phyloP scores from a whole-genome alignment of 2,888 invertebrate genomes.

The Drosophila pullipes region DNA sequence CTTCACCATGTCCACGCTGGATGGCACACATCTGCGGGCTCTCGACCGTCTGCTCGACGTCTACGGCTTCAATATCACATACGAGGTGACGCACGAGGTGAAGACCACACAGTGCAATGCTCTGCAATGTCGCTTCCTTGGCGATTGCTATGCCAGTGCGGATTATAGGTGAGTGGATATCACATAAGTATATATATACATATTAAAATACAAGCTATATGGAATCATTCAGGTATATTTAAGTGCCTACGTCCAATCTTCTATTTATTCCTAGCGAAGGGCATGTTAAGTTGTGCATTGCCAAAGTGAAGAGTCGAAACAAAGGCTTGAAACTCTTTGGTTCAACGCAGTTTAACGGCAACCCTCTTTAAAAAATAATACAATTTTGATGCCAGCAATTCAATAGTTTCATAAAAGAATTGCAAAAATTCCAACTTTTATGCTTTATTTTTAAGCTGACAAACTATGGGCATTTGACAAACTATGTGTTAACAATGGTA shows the following conservation, averaged over 20 bases:
- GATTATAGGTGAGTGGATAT: constrained; percentile 89
- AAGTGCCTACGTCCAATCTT: background rate
- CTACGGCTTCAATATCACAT: constrained; percentile 96
- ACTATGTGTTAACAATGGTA: constrained; percentile 20
- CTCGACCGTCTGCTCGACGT: constrained; percentile 92
- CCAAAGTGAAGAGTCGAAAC: background rate
- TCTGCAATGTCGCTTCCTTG: constrained; percentile 93
- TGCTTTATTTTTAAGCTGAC: background rate
- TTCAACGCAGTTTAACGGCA: background rate
- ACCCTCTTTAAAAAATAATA: background rate
- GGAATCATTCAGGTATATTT: background rate
- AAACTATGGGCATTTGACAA: constrained; percentile 10
- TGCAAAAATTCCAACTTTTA: background rate
- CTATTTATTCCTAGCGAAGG: background rate
- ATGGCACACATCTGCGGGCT: constrained; percentile 93
- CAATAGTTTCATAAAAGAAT: background rate
- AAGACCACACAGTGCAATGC: constrained; percentile 90
- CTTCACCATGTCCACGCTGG: constrained; percentile 89
- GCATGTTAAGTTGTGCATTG: background rate
- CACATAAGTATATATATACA: background rate
- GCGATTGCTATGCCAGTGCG: constrained; percentile 91
- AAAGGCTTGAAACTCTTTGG: background rate
- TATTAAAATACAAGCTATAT: background rate
- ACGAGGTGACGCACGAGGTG: constrained; percentile 89
- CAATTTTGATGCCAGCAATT: background rate